Base-by-base conservation (phyloP, 2,888 invertebrate species). In the Ophioninae sp. region DNA sequence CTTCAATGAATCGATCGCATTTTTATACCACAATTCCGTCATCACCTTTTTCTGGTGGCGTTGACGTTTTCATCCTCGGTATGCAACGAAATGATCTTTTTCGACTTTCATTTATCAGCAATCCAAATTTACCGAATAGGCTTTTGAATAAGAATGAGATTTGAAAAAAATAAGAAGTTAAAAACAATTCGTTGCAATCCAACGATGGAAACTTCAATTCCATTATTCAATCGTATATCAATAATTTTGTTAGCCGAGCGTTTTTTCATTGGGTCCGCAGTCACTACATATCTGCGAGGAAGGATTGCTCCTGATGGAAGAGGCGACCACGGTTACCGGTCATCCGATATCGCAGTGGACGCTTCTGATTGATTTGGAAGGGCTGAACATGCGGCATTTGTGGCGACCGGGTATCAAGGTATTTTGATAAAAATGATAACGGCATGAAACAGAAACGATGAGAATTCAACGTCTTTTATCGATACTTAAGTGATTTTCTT, bases 331-430 rank as follows among this genome's bases (percentile, higher is more conserved):
- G 72, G 93, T 94, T n/a, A 94, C 95, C n/a, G 97, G 96, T 64
- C 95, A 95, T 90, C 98, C 98, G 0, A 95, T 98, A 44, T 96
- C 97, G 72, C 96, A 97, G 71, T 99, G 98, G 97, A 96, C 97
- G 83, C 94, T 98, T 87, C 94, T 99, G 79, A 96, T 99, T 44
- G 98, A 99, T 94, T 94, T 99, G 88, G 98, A 99, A 92, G 98
- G 98, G 0, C 94, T 99, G 75, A 98, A 98, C 93, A 98, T 99
- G 98, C 95, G 98, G 3, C 98, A 99, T 93, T 94, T 99, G 83
- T 99, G 98, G 98, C 94, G 98, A 86, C 98, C 98, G 0, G 98
- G 98, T 37, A 96, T 99, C 85, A 95, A 96, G 88, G 94, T 94
- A 89, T 30, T 13, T 1, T 7, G 22, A 13, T 0, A 20, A 64